Evolutionary conservation across 2,888 invertebrate species (phyloP), one percentile per base, ranked within the genome.

Genomic region (Leptopterna dolabrata): DNA sequence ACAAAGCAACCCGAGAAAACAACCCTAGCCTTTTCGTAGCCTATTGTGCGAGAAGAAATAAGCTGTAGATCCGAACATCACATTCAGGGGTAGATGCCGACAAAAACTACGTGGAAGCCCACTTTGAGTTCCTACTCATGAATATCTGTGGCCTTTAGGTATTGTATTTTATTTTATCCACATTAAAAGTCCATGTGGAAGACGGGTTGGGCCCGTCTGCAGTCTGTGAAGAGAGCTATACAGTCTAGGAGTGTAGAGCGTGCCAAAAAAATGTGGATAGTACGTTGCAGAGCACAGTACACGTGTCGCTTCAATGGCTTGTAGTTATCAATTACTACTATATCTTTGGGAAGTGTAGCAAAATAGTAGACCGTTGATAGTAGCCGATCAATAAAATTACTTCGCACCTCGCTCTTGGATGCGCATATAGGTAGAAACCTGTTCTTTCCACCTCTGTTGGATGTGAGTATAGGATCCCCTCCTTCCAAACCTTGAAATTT

Each of bases 21-120:
- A 81, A 55, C 55, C 81, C 30, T 30, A 16, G 16, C 55, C n/a
- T 81, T 55, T 51, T 16, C 27, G 55, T n/a, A 55, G 16, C 81
- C 30, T 81, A 78, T 78, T 78, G 78, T 81, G 55, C 36, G 29
- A 27, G 30, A 30, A 14, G 81, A 81, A 81, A 81, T 81, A 81
- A 81, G 81, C 81, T 81, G 81, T 81, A 45, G 45, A 78, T 78
- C 19, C 78, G 78, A 78, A 45, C 78, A 78, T 73, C 73, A 73
- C 73, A 36, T 36, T 73, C 36, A 13, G n/a, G 19, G 73, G 51
- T 51, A 24, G 24, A 0, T 63, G 11, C 55, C 55, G 16, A 73
- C 36, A 30, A 73, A 73, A 73, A 70, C 19, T 24, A 1, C 19
- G 2, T 3, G 11, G 70, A 73, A 73, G 63, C 63, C 63, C 24